These are phyloP conservation scores for Physella acuta DNA, from an alignment of 1,140 invertebrate species.

Conservation along the genomic window DNA sequence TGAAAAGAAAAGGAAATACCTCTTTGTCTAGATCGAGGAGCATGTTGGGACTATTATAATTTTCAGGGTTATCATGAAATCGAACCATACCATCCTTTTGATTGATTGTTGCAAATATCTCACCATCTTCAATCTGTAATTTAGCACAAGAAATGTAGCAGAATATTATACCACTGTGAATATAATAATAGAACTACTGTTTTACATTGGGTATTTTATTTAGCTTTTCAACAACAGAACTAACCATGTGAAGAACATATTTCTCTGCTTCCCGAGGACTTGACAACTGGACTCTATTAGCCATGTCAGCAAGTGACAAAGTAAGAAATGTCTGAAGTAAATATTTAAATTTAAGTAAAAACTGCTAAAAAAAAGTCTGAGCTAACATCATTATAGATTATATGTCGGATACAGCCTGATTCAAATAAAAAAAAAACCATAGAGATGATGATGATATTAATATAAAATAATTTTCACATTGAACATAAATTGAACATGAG, in stretches of 20 bases:
- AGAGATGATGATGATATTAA: too few species aligned
- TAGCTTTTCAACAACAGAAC: too few species aligned
- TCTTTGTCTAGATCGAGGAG: constrained; percentile 80
- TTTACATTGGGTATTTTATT: neutral
- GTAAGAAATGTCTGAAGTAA: constrained; percentile 82
- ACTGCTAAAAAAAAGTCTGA: too few species aligned
- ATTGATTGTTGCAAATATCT: constrained; percentile 96
- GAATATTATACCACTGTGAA: neutral
- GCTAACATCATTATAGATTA: too few species aligned
- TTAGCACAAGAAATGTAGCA: too few species aligned
- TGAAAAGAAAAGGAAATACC: constrained; percentile 46
- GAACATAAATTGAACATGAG: too few species aligned
- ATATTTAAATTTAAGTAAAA: constrained; percentile 8
- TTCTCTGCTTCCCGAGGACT: constrained; percentile 86
- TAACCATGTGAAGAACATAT: constrained; percentile 88
- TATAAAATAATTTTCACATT: too few species aligned
- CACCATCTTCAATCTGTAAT: constrained; percentile 90
- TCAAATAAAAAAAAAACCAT: too few species aligned
- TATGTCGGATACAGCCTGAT: too few species aligned
- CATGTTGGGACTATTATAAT: constrained; percentile 86
- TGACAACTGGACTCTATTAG: constrained; percentile 81
- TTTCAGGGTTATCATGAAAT: constrained; percentile 93
- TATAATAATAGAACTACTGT: neutral
- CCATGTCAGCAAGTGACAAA: constrained; percentile 89
- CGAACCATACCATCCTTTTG: constrained; percentile 98